Percentiles rank a stretch among this genome's conserved stretches.
These are phyloP conservation scores for Drosophila tristis DNA, from an alignment of 1,140 invertebrate genomes.

Conservation along the genomic window DNA sequence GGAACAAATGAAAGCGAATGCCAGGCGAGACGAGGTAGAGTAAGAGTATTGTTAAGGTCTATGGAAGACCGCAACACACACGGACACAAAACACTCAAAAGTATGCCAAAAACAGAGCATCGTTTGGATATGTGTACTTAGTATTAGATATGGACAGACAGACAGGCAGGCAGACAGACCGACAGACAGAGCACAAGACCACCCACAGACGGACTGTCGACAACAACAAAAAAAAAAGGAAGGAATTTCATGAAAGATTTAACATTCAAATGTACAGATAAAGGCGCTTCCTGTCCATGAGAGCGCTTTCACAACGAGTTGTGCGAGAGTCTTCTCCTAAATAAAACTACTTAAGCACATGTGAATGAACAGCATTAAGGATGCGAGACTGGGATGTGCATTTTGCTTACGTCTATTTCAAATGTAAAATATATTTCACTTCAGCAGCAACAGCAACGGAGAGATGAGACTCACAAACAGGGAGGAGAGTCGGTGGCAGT, in stretches of 20 bases:
- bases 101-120: constrained; percentile 38
- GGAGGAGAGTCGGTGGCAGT: too few relatives aligned
- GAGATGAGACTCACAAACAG: constrained; percentile 12
- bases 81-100: constrained; percentile 33
- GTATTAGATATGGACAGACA: constrained; percentile 52
- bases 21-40: constrained; percentile 29
- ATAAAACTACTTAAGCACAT: constrained; percentile 80
- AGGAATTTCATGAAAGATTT: constrained; percentile 80
- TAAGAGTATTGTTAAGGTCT: constrained; percentile 69
- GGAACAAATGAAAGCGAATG: constrained; percentile 70
- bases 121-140: constrained; percentile 34
- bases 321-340: constrained; percentile 48
- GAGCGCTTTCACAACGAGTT: constrained; percentile 5
- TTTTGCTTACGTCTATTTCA: constrained; percentile 66
- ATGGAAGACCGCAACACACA: constrained; percentile 60
- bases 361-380: constrained; percentile 69
- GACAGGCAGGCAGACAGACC: too few relatives aligned
- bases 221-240: constrained; percentile 7
- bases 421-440: constrained; percentile 48
- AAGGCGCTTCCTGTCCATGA: constrained; percentile 15
- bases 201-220: constrained; percentile 24
- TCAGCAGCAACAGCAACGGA: constrained; percentile 4
- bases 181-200: constrained; percentile 5
- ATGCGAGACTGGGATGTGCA: constrained; percentile 50
- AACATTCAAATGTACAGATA: constrained; percentile 78